phyloP scores from a whole-genome alignment of 1,140 invertebrate species.

The Bemisia tabaci region DNA sequence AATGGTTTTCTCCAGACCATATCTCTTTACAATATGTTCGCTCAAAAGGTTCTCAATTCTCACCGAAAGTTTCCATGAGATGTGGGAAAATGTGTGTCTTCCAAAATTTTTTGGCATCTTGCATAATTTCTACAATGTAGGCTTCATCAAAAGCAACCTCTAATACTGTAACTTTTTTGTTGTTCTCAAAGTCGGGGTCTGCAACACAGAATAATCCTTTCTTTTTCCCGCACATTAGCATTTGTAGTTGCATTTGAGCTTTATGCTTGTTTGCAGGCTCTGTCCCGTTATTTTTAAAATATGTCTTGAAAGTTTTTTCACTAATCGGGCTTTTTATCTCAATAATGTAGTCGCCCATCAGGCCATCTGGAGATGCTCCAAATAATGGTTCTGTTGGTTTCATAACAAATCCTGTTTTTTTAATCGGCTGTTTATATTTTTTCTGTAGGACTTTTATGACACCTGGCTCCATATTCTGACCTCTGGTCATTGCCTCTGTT shows the following conservation, averaged over 20 bases:
- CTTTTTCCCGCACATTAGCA: slow-evolving; percentile 30
- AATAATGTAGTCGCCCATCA: slow-evolving; percentile 32
- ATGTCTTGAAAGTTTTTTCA: slow-evolving; percentile 30
- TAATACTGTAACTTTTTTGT: slow-evolving; percentile 20
- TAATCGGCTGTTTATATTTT: slow-evolving; percentile 7
- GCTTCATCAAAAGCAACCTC: slow-evolving; percentile 14
- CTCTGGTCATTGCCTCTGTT: slow-evolving; percentile 3
- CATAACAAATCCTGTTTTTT: slow-evolving; percentile 19
- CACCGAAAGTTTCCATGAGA: too few relatives aligned
- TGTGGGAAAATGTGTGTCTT: too few relatives aligned
- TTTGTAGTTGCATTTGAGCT: slow-evolving; percentile 37
- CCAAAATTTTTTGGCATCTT: too few relatives aligned
- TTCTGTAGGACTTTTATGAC: slow-evolving; percentile 5
- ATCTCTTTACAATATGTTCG: too few relatives aligned
- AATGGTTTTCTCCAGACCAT: too few relatives aligned
- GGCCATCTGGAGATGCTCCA: slow-evolving; percentile 33
- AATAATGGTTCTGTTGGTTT: slow-evolving; percentile 21
- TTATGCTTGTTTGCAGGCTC: slow-evolving; percentile 31
- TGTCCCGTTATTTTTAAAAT: slow-evolving; percentile 24
- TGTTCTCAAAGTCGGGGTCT: slow-evolving; percentile 22
- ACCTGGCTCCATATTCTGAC: slow-evolving; percentile 1
- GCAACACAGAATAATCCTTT: slow-evolving; percentile 29
- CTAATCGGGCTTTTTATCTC: slow-evolving; percentile 35
- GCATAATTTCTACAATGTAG: too few relatives aligned
- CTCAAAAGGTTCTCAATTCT: too few relatives aligned